Evolutionary conservation across 2,888 invertebrate genomes (phyloP).

Genomic region (Lepidonotus clava): DNA sequence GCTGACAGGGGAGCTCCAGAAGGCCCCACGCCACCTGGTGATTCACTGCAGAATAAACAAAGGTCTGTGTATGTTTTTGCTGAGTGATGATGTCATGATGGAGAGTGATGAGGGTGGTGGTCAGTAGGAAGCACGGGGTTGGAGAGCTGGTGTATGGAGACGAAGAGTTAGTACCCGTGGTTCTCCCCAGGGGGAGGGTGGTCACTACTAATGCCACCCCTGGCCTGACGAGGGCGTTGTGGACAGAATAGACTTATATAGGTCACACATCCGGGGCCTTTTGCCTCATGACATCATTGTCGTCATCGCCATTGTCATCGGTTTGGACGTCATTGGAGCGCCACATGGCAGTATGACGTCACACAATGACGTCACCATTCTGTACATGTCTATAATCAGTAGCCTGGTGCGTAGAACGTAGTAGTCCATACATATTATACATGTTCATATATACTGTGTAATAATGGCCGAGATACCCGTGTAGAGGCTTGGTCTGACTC

Average conservation of each 20-base stretch:
- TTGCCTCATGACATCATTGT: background rate
- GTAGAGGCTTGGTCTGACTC: background rate
- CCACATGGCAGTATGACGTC: constrained; percentile 8
- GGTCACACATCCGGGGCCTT: background rate
- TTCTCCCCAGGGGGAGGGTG: background rate
- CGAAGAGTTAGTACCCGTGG: background rate
- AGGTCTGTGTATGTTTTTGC: background rate
- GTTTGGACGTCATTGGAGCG: background rate
- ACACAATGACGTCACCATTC: background rate
- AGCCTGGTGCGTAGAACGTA: constrained; percentile 26
- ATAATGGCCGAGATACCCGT: constrained; percentile 40
- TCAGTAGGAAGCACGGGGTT: background rate
- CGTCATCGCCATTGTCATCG: background rate
- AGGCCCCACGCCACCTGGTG: too few species aligned
- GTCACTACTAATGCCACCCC: background rate
- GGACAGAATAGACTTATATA: background rate
- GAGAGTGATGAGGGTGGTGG: background rate
- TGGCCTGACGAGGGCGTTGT: background rate
- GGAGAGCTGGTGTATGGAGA: background rate
- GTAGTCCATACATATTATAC: background rate
- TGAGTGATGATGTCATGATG: background rate
- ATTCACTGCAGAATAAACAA: too few species aligned
- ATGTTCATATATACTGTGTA: background rate
- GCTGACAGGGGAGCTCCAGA: too few species aligned
- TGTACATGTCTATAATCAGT: background rate